These are phyloP conservation scores for Drosophila sproati DNA, from an alignment of 1,140 invertebrate species.

Conservation along the genomic window DNA sequence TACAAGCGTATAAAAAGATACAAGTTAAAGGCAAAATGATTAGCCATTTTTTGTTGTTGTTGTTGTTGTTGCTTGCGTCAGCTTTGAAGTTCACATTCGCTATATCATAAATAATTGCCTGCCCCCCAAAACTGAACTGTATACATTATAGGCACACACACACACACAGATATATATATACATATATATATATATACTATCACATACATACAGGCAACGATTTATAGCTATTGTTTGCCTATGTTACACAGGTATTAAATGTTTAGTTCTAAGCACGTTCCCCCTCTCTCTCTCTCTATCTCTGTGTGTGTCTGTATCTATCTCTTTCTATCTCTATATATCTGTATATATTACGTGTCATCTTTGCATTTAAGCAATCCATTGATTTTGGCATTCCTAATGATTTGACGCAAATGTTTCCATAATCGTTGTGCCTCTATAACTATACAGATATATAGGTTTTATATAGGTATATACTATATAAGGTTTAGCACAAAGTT, in stretches of 20 bases:
- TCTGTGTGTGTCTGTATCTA: not conserved
- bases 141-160: slow-evolving; percentile 35
- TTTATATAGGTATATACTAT: slow-evolving; percentile 2
- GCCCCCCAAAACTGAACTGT: slow-evolving; percentile 34
- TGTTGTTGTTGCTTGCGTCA: slow-evolving; percentile 42
- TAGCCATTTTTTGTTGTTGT: slow-evolving; percentile 18
- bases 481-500: slow-evolving; percentile 40
- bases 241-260: slow-evolving; percentile 11
- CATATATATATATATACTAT: slow-evolving; percentile 11
- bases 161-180: not conserved
- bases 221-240: too few species aligned
- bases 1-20: too few species aligned
- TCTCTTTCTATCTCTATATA: not conserved
- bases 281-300: not conserved
- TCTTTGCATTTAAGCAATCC: not conserved
- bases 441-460: not conserved
- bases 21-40: not conserved
- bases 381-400: slow-evolving; percentile 27
- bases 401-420: slow-evolving; percentile 6
- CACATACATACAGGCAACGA: too few species aligned
- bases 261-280: not conserved
- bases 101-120: slow-evolving; percentile 49
- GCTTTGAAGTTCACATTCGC: slow-evolving; percentile 44
- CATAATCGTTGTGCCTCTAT: slow-evolving; percentile 7
- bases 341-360: not conserved